phyloP scores from a whole-genome alignment of 2,797 vertebrate species.

The Borostomias antarcticus region DNA sequence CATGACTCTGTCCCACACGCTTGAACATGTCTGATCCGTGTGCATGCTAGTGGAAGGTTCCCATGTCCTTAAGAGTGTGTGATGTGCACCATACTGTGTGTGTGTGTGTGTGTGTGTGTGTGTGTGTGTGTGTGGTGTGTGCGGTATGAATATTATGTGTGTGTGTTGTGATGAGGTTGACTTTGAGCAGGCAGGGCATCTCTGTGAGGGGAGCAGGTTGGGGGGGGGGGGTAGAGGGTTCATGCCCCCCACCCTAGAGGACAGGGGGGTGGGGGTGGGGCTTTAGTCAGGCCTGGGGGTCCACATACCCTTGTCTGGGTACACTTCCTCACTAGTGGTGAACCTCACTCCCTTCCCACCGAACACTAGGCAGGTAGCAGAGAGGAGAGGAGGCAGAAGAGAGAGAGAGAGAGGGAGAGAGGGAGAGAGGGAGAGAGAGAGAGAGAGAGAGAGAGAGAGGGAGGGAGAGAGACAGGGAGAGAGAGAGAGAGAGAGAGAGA shows the following conservation, averaged over 20 bases:
- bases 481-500: slow-evolving; percentile 39
- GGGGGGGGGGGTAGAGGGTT: slow-evolving; percentile 28
- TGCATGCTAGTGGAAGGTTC: slow-evolving; percentile 45
- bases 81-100: neutral
- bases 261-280: slow-evolving; percentile 36
- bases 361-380: slow-evolving; percentile 88
- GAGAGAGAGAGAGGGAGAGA: slow-evolving; percentile 52
- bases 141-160: slow-evolving; percentile 3
- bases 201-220: slow-evolving; percentile 63
- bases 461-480: slow-evolving; percentile 48
- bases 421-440: slow-evolving; percentile 45
- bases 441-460: slow-evolving; percentile 57
- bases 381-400: slow-evolving; percentile 40
- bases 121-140: slow-evolving; percentile 9
- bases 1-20: slow-evolving; percentile 60
- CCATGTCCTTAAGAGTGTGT: no score
- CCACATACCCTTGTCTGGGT: slow-evolving; percentile 99
- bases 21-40: neutral
- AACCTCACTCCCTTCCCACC: slow-evolving; percentile 98
- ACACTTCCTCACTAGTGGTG: slow-evolving; percentile 99
- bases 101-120: slow-evolving; percentile 25
- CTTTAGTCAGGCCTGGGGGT: slow-evolving; percentile 61
- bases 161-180: slow-evolving; percentile 55
- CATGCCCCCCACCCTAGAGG: neutral
- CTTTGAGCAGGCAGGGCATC: slow-evolving; percentile 61